phyloP scores from a whole-genome alignment of 2,113 vertebrate genomes.

The Sphaerodactylus townsendi region DNA sequence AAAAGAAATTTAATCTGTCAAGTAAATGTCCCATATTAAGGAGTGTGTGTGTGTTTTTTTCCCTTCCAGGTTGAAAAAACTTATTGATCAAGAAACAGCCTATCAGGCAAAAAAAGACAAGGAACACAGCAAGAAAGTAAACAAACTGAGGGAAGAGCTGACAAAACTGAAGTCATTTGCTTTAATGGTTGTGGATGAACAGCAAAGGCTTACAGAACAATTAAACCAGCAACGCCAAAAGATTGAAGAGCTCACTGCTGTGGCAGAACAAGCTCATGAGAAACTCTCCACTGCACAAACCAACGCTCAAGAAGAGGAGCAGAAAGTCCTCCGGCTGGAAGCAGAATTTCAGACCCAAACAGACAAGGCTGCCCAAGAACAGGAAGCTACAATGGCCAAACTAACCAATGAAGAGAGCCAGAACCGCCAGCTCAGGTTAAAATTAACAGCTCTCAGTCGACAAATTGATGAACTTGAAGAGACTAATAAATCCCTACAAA shows the following conservation, averaged over 20 bases:
- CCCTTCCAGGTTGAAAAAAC: constrained; percentile 87
- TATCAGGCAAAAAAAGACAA: constrained; percentile 86
- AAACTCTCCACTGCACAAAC: constrained; percentile 82
- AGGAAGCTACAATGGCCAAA: constrained; percentile 91
- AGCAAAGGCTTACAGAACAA: constrained; percentile 88
- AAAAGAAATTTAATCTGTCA: neutral
- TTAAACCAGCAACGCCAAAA: constrained; percentile 84
- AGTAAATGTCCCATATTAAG: constrained; percentile 47
- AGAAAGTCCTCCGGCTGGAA: constrained; percentile 85
- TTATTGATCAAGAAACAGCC: constrained; percentile 88
- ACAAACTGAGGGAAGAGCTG: constrained; percentile 87
- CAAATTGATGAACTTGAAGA: constrained; percentile 95
- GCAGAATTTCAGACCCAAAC: constrained; percentile 81
- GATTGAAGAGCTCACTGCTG: constrained; percentile 83
- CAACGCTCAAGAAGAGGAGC: constrained; percentile 83
- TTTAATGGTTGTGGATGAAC: constrained; percentile 95
- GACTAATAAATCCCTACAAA: constrained; percentile 90
- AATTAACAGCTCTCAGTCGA: constrained; percentile 86
- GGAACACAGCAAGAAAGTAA: constrained; percentile 84
- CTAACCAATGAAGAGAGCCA: constrained; percentile 91
- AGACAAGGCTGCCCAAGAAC: constrained; percentile 79
- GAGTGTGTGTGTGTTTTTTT: constrained; percentile 31
- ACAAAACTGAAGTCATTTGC: constrained; percentile 95
- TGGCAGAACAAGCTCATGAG: constrained; percentile 78
- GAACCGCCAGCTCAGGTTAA: constrained; percentile 89